Base-by-base conservation (phyloP, 2,797 vertebrate genomes). In the Picus viridis region DNA sequence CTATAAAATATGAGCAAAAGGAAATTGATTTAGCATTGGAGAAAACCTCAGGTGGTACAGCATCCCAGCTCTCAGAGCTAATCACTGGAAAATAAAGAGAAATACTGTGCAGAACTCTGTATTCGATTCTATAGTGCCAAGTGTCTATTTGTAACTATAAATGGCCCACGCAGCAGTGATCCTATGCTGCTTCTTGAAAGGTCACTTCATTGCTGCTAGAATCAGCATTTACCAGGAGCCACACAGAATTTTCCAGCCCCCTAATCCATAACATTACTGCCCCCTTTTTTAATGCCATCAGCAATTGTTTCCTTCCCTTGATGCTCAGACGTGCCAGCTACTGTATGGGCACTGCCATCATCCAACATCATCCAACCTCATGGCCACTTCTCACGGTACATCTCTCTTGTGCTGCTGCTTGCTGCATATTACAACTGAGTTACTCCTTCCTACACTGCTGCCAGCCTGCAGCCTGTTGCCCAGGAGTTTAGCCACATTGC, bases 21-120 rank as follows among this genome's bases (percentile, higher is more conserved):
- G 83, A 94, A 95, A 94, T 88, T 70, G 87, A 92, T 94, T 86
- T 91, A 91, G 30, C 70, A 91, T 88, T 92, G 83, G 67, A 91
- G 77, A 69, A 94, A 89, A 93, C 53, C 73, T 92, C 86, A 89
- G 67, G 73, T 89, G 70, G 43, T 72, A 65, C 58, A 89, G 70
- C 57, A 90, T 56, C n/a, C 39, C 3, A 4, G 49, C 10, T 90
- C n/a, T 82, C 83, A 70, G 54, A 89, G 58, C 76, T 88, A 94
- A 86, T 74, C 53, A 89, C 30, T 76, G 83, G 71, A 91, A 92
- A 85, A 74, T 20, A 84, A 81, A 91, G 51, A 19, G 19, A 89
- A 90, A 45, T 73, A 54, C 18, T 51, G 20, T 61, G 83, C 41
- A 86, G 64, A 49, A 45, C 41, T 71, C 26, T 59, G 12, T 62